Evolutionary conservation across 2,113 vertebrate species (phyloP).

Genomic region (Notothenia rossii): DNA sequence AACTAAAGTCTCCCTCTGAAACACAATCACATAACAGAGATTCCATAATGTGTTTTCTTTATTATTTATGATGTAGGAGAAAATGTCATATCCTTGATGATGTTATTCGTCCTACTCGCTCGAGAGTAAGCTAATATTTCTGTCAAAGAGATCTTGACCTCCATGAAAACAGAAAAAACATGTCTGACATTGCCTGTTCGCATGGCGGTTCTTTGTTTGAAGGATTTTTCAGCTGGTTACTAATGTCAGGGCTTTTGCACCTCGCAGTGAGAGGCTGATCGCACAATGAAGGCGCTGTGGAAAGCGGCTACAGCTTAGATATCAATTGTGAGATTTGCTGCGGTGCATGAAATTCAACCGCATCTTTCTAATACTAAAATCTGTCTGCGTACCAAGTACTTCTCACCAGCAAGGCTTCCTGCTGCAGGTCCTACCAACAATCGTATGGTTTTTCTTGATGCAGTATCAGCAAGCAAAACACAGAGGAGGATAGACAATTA

Average conservation of each 20-base stretch:
- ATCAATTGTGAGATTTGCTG: conserved; percentile 55
- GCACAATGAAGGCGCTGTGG: conserved; percentile 47
- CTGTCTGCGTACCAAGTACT: conserved; percentile 18
- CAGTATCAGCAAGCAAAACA: conserved; percentile 6
- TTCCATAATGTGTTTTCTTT: conserved; percentile 26
- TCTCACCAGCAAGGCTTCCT: conserved; percentile 14
- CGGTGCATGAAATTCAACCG: conserved; percentile 34
- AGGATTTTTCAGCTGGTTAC: conserved; percentile 40
- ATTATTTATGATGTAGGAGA: conserved; percentile 39
- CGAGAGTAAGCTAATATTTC: not conserved
- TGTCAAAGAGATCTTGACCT: conserved; percentile 15
- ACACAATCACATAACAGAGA: conserved; percentile 42
- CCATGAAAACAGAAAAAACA: not conserved
- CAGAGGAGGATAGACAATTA: conserved; percentile 27
- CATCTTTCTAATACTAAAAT: conserved; percentile 12
- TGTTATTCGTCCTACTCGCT: not conserved
- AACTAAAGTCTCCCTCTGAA: conserved; percentile 26
- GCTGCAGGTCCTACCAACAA: conserved; percentile 24
- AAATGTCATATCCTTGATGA: conserved; percentile 30
- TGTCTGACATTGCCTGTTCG: not conserved
- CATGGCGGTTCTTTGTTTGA: conserved; percentile 44
- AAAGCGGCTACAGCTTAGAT: conserved; percentile 30
- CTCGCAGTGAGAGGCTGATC: conserved; percentile 50
- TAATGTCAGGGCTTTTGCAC: conserved; percentile 42
- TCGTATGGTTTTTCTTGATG: conserved; percentile 24